Base-by-base conservation (phyloP, 64 coral and sea anemone species). In the Actinia tenebrosa region DNA sequence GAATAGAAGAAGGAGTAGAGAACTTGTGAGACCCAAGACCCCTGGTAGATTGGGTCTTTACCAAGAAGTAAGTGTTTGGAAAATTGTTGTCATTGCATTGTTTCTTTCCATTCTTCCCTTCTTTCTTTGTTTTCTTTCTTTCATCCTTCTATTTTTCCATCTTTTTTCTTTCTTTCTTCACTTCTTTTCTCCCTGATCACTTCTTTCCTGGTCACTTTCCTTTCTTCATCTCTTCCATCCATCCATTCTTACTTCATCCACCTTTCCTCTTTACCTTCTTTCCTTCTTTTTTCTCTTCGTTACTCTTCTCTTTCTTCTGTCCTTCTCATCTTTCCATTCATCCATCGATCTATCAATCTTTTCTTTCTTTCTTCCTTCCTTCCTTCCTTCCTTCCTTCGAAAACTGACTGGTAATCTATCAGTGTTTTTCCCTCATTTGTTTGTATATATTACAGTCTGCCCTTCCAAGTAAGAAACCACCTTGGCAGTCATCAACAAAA, bases 21-120 rank as follows among this genome's bases (percentile, higher is more conserved):
- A 85, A 64, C 83, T 61, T 20, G 56, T 85, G 16, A 85, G 83
- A 7, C 83, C 83, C 22, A 85, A 85, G 56, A 85, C 60, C 55
- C 83, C 83, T 85, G 83, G 83, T 43, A 85, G 83, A 64, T 85
- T 54, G 42, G 54, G 60, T 5, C 83, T 85, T 50, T 81, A 61
- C n/a, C 83, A 56, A 19, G 83, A 61, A 43, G 83, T 85, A 85
- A 85, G 83, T 44, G 22, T 61, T 23, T 5, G 5, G 53, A 55
- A 55, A 55, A 71, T n/a, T 3, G 8, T 10, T 37, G 30, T 37
- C 30, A 26, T 71, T 71, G 23, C 27, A 66, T 23, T 66, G 5
- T n/a, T n/a, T 23, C 56, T 58, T 13, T 66, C 5, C 56, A 3
- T 66, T 9, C 63, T 8, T 43, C 25, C 69, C n/a, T 69, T 69